Evolutionary conservation across 2,888 invertebrate genomes (phyloP), one percentile per base, ranked within the genome.

Genomic region (Lomographa bimaculata): DNA sequence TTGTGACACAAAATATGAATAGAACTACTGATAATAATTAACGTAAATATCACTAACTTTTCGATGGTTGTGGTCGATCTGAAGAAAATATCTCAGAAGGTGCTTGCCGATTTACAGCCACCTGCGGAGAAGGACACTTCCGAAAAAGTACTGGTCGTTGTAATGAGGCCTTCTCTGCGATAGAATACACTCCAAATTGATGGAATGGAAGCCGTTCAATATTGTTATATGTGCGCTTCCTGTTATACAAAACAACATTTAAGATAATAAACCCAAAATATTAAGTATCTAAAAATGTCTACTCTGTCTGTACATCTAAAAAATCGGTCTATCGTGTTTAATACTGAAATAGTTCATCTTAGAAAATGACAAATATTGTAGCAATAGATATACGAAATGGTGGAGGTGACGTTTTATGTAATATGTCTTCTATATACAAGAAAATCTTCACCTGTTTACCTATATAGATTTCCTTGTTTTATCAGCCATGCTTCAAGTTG

Each of bases 401-500:
- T n/a, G n/a, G n/a, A n/a, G n/a, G n/a, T n/a, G n/a, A n/a, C n/a
- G n/a, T n/a, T n/a, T n/a, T n/a, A n/a, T n/a, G n/a, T n/a, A n/a
- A n/a, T n/a, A n/a, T n/a, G n/a, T n/a, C n/a, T n/a, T 29, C 19
- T 39, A 33, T 32, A 21, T 16, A 17, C 54, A 52, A 30, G 26
- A 64, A 55, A 54, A n/a, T 61, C 48, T 58, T 72, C 60, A 71
- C 56, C 59, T 70, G 54, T 66, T 79, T 85, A 91, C 91, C 91
- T 90, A 73, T 90, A 91, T 56, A 90, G 60, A 60, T 83, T 89
- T 7, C 92, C 92, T 61, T 90, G 90, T 53, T 87, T 89, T 58
- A 84, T 77, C 33, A 92, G 69, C 86, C 85, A 89, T 7, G 75
- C 51, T 55, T 89, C 86, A 23, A 85, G 46, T 43, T 80, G 64